These are phyloP conservation scores for Pogonocichla stellata DNA, from an alignment of 2,113 vertebrate species.

Conservation along the genomic window DNA sequence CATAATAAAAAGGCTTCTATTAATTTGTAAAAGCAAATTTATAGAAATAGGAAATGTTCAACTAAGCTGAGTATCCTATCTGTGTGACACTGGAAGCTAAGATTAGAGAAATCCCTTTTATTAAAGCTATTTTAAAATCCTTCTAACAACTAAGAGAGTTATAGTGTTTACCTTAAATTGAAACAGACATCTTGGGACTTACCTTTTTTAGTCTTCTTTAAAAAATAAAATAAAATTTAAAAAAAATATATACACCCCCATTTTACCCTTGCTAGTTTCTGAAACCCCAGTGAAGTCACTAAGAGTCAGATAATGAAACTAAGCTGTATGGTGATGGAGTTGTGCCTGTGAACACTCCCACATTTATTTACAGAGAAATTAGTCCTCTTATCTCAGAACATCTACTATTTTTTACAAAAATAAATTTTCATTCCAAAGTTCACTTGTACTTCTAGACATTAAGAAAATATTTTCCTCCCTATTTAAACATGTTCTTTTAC, in stretches of 20 bases:
- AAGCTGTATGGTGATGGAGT: neutral
- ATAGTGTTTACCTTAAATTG: neutral
- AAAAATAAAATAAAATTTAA: neutral
- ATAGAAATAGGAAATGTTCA: neutral
- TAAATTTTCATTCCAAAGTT: neutral
- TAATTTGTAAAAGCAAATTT: neutral
- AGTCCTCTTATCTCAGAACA: neutral
- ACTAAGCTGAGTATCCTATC: conserved; percentile 9
- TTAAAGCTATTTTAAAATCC: neutral
- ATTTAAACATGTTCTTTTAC: neutral
- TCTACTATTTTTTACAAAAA: neutral
- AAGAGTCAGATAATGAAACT: neutral
- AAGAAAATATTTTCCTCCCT: neutral
- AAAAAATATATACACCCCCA: too few species aligned
- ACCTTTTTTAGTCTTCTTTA: neutral
- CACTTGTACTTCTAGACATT: neutral
- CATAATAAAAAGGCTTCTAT: neutral
- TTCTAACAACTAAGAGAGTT: neutral
- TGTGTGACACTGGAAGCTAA: neutral
- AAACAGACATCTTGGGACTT: neutral
- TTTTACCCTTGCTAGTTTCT: neutral
- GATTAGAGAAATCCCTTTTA: conserved; percentile 48
- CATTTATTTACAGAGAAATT: neutral
- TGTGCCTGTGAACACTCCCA: neutral
- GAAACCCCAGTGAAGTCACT: neutral